Base-by-base conservation (phyloP, 2,797 vertebrate genomes). In the Pitangus sulphuratus region DNA sequence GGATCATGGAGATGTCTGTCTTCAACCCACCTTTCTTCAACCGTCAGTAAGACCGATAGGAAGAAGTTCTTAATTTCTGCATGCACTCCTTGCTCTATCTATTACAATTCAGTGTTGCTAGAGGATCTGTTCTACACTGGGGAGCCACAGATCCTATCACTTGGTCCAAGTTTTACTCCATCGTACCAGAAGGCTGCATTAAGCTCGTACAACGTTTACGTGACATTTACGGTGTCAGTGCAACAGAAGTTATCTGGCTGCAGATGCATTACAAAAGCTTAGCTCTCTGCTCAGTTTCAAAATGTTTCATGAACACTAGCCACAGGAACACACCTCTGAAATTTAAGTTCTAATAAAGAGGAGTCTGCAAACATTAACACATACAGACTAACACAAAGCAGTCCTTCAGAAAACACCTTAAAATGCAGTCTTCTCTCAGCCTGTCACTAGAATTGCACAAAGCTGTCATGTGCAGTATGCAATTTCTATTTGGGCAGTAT, bases 141-240 rank as follows among this genome's bases (percentile, higher is more conserved):
- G 31, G 28, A 57, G 31, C 19, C 76, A 37, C 6, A 74, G 60
- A 40, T 7, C 9, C 0, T 8, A n/a, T 6, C 20, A 19, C 14
- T 70, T 4, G 15, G 30, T 8, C 15, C 4, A 51, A 12, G 10
- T 48, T 39, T 37, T 30, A 61, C 50, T 39, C 51, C 45, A 17
- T 7, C 4, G 1, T 17, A 47, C 37, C 70, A 57, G 37, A 56
- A 11, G 20, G 18, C 14, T 45, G 48, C 3, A 0, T 30, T 35
- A 48, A 31, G 18, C 21, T 5, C 18, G 19, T 20, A 22, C 0
- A 0, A 33, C 6, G 20, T 8, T 33, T 44, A 40, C 0, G 0
- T 8, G 75, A 57, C 13, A 13, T 15, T 62, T 18, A 71, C 0
- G 2, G 16, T 9, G 9, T 5, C 57, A 53, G 40, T 40, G 74